Evolutionary conservation across 2,113 vertebrate genomes (phyloP).

Genomic region (Entomyzon cyanotis): DNA sequence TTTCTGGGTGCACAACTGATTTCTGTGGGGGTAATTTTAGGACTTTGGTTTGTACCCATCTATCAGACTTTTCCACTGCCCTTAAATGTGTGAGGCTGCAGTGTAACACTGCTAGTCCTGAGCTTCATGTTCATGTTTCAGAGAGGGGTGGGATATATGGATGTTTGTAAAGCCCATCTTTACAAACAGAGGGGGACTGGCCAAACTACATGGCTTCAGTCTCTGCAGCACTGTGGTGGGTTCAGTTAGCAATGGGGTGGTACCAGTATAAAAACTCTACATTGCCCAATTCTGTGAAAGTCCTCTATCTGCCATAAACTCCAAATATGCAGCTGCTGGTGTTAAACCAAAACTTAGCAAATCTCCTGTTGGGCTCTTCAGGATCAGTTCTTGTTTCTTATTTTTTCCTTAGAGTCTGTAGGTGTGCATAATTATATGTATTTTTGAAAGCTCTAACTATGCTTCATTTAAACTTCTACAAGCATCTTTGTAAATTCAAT

Average conservation of each 20-base stretch:
- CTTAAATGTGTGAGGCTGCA: not conserved
- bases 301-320: not conserved
- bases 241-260: not conserved
- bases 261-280: not conserved
- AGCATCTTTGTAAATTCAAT: slow-evolving; percentile 69
- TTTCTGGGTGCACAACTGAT: not conserved
- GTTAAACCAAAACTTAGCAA: slow-evolving; percentile 17
- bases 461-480: slow-evolving; percentile 72
- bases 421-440: slow-evolving; percentile 70
- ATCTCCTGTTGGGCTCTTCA: slow-evolving; percentile 24
- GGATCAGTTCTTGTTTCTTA: slow-evolving; percentile 41
- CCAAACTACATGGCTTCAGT: not conserved
- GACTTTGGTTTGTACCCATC: not conserved
- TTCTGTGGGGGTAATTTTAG: not conserved
- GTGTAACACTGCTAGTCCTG: not conserved
- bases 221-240: not conserved
- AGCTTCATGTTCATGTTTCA: not conserved
- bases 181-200: rapidly evolving
- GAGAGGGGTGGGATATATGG: rapidly evolving
- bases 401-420: slow-evolving; percentile 67
- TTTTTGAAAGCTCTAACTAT: slow-evolving; percentile 70
- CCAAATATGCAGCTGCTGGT: not conserved
- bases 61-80: not conserved
- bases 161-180: not conserved
- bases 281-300: not conserved